These are phyloP conservation scores for Tiliacea citrago DNA, from an alignment of 2,888 invertebrate species.

Conservation along the genomic window DNA sequence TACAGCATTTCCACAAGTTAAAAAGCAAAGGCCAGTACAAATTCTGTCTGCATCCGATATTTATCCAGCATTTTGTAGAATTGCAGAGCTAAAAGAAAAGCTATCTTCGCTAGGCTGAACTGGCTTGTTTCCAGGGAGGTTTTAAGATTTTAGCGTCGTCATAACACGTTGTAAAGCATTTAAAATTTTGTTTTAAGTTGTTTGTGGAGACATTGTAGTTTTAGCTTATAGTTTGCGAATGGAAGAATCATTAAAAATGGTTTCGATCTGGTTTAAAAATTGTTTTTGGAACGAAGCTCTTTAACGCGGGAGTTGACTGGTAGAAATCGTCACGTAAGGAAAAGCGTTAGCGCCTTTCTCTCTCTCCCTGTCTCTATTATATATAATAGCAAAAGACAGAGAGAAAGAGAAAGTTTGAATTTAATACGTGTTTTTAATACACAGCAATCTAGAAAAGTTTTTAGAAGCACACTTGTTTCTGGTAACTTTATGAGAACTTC, in stretches of 20 bases:
- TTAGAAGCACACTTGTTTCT: no score
- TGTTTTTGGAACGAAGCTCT: neutral
- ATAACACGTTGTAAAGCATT: conserved; percentile 10
- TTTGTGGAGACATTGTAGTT: conserved; percentile 2
- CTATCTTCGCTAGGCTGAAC: conserved; percentile 14
- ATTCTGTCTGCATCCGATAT: conserved; percentile 16
- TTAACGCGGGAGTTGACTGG: no score
- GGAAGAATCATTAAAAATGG: neutral
- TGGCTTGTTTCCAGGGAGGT: conserved; percentile 48
- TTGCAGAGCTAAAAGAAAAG: conserved; percentile 4
- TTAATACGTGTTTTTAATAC: no score
- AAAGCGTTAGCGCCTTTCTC: no score
- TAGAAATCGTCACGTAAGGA: no score
- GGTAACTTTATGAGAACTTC: no score
- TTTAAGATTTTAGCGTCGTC: conserved; percentile 32
- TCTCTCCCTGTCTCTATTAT: no score
- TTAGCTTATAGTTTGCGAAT: neutral
- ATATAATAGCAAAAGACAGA: no score
- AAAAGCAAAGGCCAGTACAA: neutral
- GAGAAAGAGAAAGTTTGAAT: no score
- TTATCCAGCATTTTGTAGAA: conserved; percentile 16
- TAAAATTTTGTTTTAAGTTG: conserved; percentile 4
- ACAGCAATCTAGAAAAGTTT: no score
- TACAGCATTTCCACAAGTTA: neutral
- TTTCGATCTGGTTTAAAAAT: neutral